These are phyloP conservation scores for Mythimna impura DNA, from an alignment of 2,888 invertebrate genomes.

Conservation along the genomic window DNA sequence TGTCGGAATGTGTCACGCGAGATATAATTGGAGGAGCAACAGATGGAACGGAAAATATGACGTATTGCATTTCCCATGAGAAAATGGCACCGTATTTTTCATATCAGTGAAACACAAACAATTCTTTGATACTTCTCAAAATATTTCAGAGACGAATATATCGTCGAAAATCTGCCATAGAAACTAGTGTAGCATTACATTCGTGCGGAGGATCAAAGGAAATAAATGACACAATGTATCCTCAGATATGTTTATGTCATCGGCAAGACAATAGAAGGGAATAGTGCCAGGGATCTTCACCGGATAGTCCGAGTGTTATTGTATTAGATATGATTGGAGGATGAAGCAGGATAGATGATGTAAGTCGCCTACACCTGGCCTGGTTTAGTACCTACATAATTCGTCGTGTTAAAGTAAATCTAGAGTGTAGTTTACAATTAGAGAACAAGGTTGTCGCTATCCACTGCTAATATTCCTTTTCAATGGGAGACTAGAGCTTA, in stretches of 20 bases:
- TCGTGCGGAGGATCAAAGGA: slow-evolving; percentile 21
- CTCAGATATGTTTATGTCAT: slow-evolving; percentile 28
- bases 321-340: slow-evolving; percentile 34
- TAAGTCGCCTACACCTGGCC: slow-evolving; percentile 45
- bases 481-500: no score
- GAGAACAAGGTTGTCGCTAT: slow-evolving; percentile 32
- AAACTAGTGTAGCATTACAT: slow-evolving; percentile 18
- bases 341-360: slow-evolving; percentile 41
- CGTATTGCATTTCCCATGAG: slow-evolving; percentile 12
- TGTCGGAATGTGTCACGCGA: slow-evolving; percentile 23
- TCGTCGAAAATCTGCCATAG: slow-evolving; percentile 4
- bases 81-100: slow-evolving; percentile 15
- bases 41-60: slow-evolving; percentile 43
- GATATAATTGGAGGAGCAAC: slow-evolving; percentile 39
- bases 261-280: slow-evolving; percentile 2
- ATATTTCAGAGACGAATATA: slow-evolving; percentile 1
- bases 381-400: slow-evolving; percentile 4
- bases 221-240: slow-evolving; percentile 25
- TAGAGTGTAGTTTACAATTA: neutral
- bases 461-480: no score
- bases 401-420: slow-evolving; percentile 8
- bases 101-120: slow-evolving; percentile 5
- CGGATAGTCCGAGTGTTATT: slow-evolving; percentile 32
- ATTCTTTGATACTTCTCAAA: slow-evolving; percentile 22
- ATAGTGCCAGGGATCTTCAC: slow-evolving; percentile 15